Evolutionary conservation across 2,888 invertebrate genomes (phyloP), one percentile per base, ranked within the genome.

Genomic region (Rhogogaster chlorosoma): DNA sequence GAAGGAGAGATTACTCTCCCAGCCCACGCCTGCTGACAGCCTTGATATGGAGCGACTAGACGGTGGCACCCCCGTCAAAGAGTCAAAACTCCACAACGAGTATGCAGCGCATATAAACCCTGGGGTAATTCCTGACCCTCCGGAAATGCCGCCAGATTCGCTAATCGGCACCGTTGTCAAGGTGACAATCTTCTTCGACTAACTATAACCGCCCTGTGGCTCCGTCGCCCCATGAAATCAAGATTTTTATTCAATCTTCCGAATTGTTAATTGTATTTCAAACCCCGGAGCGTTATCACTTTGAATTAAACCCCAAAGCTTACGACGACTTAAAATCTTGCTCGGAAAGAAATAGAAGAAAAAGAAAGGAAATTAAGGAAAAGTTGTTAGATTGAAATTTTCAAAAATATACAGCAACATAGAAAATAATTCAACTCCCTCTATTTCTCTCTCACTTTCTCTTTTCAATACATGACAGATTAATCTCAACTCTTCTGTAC

Each of bases 81-180:
- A 93, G 87, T 91, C 93, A 67, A 92, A 94, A 83, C 94, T 93
- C 92, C 94, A 92, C 91, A 93, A 93, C 89, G 93, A 92, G 87
- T 93, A 92, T 86, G 92, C 91, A 32, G 93, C 94, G 83, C 94
- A 93, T 89, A 94, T 93, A 90, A 94, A 94, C 92, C 94, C 94
- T 49, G 93, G 93, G 61, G 90, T 92, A 57, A 93, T 93, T 87
- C 93, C 93, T 73, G 92, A 93, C 91, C 93, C 93, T 78, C 93
- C 93, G 87, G 92, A 93, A 91, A 93, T 93, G 93, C 93, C 93
- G 71, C 95, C 94, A 88, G 95, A 96, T 92, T 95, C 96, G 92
- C 96, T 97, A 94, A 97, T 98, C 94, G 97, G 97, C 93, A 98
- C 97, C 91, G 96, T 98, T 94, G 97, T 98, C 94, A 97, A 97